Evolutionary conservation across 2,888 invertebrate genomes (phyloP), one percentile per base, ranked within the genome.

Genomic region (Leistus spinibarbis): DNA sequence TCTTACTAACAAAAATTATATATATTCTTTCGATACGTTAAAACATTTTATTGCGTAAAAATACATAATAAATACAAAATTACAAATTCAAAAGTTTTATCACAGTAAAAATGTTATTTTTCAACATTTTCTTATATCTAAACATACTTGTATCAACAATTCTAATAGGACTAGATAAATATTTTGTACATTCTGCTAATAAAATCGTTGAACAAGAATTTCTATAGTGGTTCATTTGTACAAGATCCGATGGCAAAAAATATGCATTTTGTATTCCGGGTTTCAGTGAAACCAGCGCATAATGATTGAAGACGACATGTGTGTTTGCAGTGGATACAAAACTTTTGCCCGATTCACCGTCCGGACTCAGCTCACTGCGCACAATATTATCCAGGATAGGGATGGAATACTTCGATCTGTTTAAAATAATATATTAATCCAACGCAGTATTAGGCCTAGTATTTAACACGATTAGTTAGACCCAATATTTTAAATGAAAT

Each of bases 221-320:
- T 84, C 90, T 89, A 81, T 92, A 92, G 85, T 92, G 92, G 82
- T 92, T 91, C 79, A 92, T 87, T 81, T 91, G 90, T 57, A 89
- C 91, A 80, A 89, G 87, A 63, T 83, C 84, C 24, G 88, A 86
- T 63, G 90, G 88, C 77, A 92, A 87, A 77, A 90, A 87, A 86
- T 89, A 88, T 54, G 88, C 88, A 16, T 87, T 84, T 78, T 88
- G 86, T 19, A 89, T 87, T 3, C 85, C 85, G 7, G 88, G 86
- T 69, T 88, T 88, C 23, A 92, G 81, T 75, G 89, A 87, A 74
- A 89, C 87, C 78, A 93, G 83, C 3, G 92, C 90, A 81, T 93
- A 93, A 82, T 93, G 93, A 84, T 93, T 93, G 84, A 93, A 93
- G 56, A 93, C 92, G 64, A 90, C 91, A 80, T 92, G 84, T 24